Evolutionary conservation across 2,888 invertebrate genomes (phyloP).

Genomic region (Lamellibrachia satsuma): DNA sequence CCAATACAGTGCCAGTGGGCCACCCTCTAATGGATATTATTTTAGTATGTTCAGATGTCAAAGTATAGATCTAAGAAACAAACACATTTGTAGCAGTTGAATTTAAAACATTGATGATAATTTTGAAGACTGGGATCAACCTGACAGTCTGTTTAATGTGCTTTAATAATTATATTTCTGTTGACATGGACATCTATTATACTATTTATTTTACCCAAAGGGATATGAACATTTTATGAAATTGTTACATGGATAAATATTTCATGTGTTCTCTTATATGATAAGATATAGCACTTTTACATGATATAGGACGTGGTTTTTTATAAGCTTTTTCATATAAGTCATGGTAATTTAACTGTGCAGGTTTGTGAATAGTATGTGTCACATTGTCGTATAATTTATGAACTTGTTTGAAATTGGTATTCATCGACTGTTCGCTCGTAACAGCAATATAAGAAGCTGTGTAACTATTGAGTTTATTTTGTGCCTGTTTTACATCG

Average conservation of each 20-base stretch:
- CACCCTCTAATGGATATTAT: background rate
- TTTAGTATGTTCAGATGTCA: background rate
- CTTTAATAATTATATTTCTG: background rate
- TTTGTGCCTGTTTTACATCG: background rate
- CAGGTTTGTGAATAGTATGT: slow-evolving; percentile 33
- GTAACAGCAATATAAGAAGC: background rate
- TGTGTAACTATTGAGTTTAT: background rate
- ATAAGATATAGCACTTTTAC: background rate
- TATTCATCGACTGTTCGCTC: background rate
- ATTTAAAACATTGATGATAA: background rate
- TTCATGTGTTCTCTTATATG: background rate
- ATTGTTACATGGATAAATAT: background rate
- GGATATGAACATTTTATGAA: background rate
- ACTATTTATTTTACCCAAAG: background rate
- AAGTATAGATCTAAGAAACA: background rate
- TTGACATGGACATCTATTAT: background rate
- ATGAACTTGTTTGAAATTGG: slow-evolving; percentile 14
- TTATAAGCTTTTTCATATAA: background rate
- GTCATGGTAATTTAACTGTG: background rate
- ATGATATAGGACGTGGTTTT: background rate
- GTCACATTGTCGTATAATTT: slow-evolving; percentile 29
- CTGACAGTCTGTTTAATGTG: background rate
- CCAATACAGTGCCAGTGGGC: background rate
- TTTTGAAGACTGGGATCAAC: background rate
- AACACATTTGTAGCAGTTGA: background rate